Conservation (phyloP, 2,888 invertebrate species). For the Loripinus fragilis region DNA sequence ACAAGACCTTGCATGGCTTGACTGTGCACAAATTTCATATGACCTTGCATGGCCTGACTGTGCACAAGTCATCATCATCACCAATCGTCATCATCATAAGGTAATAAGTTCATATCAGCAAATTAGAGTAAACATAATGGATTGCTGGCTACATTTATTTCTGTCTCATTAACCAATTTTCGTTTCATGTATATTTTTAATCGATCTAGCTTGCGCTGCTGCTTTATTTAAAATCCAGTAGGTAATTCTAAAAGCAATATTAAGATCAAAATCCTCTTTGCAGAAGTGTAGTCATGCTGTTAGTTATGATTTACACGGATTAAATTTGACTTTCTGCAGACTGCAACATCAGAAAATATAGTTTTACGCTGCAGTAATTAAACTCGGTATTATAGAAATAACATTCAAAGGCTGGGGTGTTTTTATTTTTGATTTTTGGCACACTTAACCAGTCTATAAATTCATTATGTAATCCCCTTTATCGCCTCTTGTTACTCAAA, state of each 20-base stretch:
- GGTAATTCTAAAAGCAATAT: slow-evolving; percentile 6
- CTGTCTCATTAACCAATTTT: too few species aligned
- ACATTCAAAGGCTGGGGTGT: neutral
- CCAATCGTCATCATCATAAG: too few species aligned
- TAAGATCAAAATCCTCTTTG: slow-evolving; percentile 18
- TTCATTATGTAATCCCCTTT: slow-evolving; percentile 14
- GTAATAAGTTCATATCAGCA: too few species aligned
- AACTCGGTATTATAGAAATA: neutral
- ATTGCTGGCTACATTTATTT: too few species aligned
- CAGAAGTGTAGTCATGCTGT: slow-evolving; percentile 5
- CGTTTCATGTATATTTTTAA: too few species aligned
- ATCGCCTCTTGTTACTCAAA: neutral
- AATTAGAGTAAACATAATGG: too few species aligned
- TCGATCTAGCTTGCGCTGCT: neutral
- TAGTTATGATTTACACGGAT: slow-evolving; percentile 10
- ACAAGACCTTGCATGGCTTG: too few species aligned
- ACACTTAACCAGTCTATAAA: slow-evolving; percentile 2
- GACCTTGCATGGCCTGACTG: too few species aligned
- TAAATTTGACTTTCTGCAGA: neutral
- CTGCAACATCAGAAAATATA: neutral
- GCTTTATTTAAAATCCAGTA: slow-evolving; percentile 7
- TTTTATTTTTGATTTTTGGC: slow-evolving; percentile 7
- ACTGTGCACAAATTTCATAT: too few species aligned
- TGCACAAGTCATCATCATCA: too few species aligned
- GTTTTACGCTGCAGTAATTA: neutral